phyloP scores from a whole-genome alignment of 2,888 invertebrate species.

The Pseudococcus longispinus region DNA sequence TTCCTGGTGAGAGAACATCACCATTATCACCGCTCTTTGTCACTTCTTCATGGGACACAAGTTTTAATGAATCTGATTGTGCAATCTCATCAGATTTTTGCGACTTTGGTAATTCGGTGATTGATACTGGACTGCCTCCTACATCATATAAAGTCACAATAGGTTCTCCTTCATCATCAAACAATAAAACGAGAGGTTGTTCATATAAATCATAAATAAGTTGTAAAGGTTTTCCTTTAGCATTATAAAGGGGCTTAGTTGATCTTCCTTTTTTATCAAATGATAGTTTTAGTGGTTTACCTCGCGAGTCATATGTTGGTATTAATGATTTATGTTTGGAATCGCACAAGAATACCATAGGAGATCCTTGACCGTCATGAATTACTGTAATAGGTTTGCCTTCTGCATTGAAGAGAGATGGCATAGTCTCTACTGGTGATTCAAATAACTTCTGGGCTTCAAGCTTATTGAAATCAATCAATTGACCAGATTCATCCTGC shows the following conservation, averaged over 20 bases:
- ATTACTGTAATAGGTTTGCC: not conserved
- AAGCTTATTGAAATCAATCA: not conserved
- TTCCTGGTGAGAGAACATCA: not conserved
- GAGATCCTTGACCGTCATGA: not conserved
- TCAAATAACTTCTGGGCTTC: not conserved
- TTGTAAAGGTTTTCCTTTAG: not conserved
- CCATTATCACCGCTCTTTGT: not conserved
- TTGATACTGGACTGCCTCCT: not conserved
- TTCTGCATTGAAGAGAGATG: not conserved
- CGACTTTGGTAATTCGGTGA: not conserved
- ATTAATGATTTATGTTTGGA: not conserved
- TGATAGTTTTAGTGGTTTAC: not conserved
- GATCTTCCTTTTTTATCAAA: not conserved
- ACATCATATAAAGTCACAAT: not conserved
- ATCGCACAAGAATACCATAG: not conserved
- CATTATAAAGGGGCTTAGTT: not conserved
- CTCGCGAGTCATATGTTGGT: not conserved
- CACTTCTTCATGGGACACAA: not conserved
- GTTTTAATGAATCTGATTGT: not conserved
- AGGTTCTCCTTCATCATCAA: constrained; percentile 3
- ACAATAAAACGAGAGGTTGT: not conserved
- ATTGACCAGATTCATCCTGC: not conserved
- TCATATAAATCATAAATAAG: not conserved
- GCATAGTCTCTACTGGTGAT: too few species aligned
- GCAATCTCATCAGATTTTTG: not conserved